phyloP scores from a whole-genome alignment of 2,888 invertebrate species.

The Malacosoma neustria region DNA sequence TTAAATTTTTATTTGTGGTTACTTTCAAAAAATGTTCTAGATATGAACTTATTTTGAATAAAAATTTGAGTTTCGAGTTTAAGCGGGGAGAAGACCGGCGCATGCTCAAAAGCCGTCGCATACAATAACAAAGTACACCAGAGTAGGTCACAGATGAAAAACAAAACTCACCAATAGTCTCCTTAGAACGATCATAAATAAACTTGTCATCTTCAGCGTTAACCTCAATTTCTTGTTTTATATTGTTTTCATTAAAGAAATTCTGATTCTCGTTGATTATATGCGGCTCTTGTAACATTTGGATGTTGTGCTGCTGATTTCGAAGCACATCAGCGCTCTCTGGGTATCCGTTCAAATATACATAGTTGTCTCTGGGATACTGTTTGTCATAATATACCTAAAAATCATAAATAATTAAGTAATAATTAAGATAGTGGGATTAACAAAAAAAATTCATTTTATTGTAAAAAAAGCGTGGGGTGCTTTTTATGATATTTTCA shows the following conservation, averaged over 20 bases:
- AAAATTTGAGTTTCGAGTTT: too few species aligned
- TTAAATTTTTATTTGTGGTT: too few species aligned
- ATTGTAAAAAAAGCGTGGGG: too few species aligned
- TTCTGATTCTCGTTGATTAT: conserved; percentile 47
- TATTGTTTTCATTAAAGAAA: conserved; percentile 54
- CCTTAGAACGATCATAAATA: conserved; percentile 45
- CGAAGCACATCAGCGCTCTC: conserved; percentile 46
- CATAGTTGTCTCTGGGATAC: neutral
- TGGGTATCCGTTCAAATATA: conserved; percentile 25
- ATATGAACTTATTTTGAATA: too few species aligned
- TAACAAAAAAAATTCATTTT: too few species aligned
- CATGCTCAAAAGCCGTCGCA: too few species aligned
- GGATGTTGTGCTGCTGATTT: conserved; percentile 56
- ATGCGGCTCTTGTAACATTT: conserved; percentile 51
- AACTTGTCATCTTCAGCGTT: conserved; percentile 51
- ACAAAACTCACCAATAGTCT: conserved; percentile 33
- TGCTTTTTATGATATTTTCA: too few species aligned
- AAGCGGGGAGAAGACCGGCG: too few species aligned
- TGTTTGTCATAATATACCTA: neutral
- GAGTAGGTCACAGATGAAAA: too few species aligned
- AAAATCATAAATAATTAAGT: neutral
- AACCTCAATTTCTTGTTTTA: conserved; percentile 57
- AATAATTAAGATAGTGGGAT: too few species aligned
- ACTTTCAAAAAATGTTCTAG: too few species aligned
- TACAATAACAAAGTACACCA: too few species aligned